Evolutionary conservation across 2,113 vertebrate genomes (phyloP), one percentile per base, ranked within the genome.

Genomic region (Periophthalmus modestus): DNA sequence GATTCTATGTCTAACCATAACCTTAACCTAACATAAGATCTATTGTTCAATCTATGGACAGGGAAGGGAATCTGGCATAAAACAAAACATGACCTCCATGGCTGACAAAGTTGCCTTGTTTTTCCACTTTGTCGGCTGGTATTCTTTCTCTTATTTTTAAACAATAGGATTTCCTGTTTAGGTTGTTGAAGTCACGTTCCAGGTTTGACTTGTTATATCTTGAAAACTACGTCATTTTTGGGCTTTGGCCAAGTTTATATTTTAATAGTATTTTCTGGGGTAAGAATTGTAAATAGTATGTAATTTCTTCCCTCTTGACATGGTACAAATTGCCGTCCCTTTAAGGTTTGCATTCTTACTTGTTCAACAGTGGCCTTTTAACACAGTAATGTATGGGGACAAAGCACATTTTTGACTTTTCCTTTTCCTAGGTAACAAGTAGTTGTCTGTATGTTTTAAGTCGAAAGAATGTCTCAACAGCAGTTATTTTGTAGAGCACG

Each of bases 191-290:
- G 34, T 65, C 21, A 10, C 55, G 23, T 59, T 65, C 7, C 33
- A 12, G 52, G 47, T 36, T 39, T 52, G 55, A 54, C 54, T 72
- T 62, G 78, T 73, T 69, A 47, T 34, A 70, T 28, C 28, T 28
- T 28, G 28, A 28, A 28, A 28, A 7, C 11, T 3, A 0, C 48
- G 61, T 62, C 54, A 67, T 21, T 13, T 59, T 10, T 66, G 66
- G 59, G 52, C 34, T 39, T 36, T 34, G 23, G 62, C 58, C 73
- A 69, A 16, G 59, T 47, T 72, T 34, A 66, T 43, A 23, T 46
- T 50, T 61, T 74, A 52, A n/a, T n/a, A n/a, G n/a, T n/a, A n/a
- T n/a, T n/a, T n/a, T n/a, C n/a, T n/a, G n/a, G n/a, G n/a, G n/a
- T n/a, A n/a, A n/a, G n/a, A n/a, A n/a, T n/a, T n/a, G n/a, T n/a